A percentile compares a stretch with the other conserved stretches of the same genome.
phyloP scores from a whole-genome alignment of 2,113 vertebrate genomes.

The Seriola quinqueradiata region DNA sequence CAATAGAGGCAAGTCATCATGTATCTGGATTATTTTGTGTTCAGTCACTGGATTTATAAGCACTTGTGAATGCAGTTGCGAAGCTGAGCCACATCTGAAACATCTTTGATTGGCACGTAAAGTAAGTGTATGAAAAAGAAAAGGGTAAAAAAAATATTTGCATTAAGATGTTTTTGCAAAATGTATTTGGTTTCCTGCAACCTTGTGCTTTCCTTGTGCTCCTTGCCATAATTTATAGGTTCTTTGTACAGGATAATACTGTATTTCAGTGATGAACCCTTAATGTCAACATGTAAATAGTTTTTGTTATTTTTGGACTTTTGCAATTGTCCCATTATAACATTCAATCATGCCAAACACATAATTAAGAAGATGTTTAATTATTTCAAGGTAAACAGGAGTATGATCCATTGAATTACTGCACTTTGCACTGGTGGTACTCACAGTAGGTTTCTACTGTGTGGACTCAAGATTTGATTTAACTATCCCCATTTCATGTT shows the following conservation, averaged over 20 bases:
- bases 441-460: slow-evolving; percentile 45
- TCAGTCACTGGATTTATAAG: slow-evolving; percentile 75
- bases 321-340: slow-evolving; percentile 45
- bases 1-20: slow-evolving; percentile 31
- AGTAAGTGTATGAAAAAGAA: slow-evolving; percentile 25
- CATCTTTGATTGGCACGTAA: slow-evolving; percentile 45
- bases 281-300: slow-evolving; percentile 70
- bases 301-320: slow-evolving; percentile 49
- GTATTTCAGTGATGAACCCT: slow-evolving; percentile 59
- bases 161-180: slow-evolving; percentile 48
- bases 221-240: slow-evolving; percentile 58
- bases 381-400: slow-evolving; percentile 35
- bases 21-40: slow-evolving; percentile 59
- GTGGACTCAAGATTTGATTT: slow-evolving; percentile 14
- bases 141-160: slow-evolving; percentile 16
- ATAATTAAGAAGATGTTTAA: slow-evolving; percentile 37
- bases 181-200: slow-evolving; percentile 52
- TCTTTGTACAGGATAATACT: slow-evolving; percentile 51
- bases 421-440: slow-evolving; percentile 71
- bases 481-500: slow-evolving; percentile 31
- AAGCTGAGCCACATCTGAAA: slow-evolving; percentile 73
- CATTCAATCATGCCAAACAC: slow-evolving; percentile 54
- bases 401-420: slow-evolving; percentile 50
- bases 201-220: slow-evolving; percentile 62
- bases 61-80: slow-evolving; percentile 69